Conservation (phyloP, 2,797 vertebrate genomes). For the Myripristis murdjan region DNA sequence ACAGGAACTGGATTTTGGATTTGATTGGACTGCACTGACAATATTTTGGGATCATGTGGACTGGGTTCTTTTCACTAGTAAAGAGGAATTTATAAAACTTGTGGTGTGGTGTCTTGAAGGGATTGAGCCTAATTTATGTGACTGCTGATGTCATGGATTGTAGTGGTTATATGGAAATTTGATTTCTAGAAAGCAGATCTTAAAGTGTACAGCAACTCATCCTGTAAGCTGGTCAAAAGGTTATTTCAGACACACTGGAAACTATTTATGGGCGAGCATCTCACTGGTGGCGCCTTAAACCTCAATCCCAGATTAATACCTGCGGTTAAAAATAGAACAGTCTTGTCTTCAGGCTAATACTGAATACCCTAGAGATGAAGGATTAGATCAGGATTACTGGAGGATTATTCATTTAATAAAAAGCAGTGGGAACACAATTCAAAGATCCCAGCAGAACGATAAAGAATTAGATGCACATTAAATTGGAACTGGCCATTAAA, state of each 20-base stretch:
- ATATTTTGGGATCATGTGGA: slow-evolving; percentile 65
- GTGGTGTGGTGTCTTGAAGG: slow-evolving; percentile 33
- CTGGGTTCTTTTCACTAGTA: slow-evolving; percentile 81
- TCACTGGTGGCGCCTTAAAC: slow-evolving; percentile 72
- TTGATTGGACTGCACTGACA: slow-evolving; percentile 79
- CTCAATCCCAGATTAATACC: slow-evolving; percentile 84
- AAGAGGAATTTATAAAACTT: slow-evolving; percentile 80
- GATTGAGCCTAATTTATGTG: not conserved
- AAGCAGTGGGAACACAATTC: slow-evolving; percentile 48
- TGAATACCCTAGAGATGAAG: slow-evolving; percentile 57
- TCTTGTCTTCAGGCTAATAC: slow-evolving; percentile 70
- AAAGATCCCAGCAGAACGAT: slow-evolving; percentile 48
- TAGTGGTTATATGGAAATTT: not conserved
- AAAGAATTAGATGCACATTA: slow-evolving; percentile 6
- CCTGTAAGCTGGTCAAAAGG: slow-evolving; percentile 4
- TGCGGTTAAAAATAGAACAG: slow-evolving; percentile 80
- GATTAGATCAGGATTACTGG: slow-evolving; percentile 71
- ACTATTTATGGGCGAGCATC: slow-evolving; percentile 67
- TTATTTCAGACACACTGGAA: slow-evolving; percentile 53
- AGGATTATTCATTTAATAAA: slow-evolving; percentile 73
- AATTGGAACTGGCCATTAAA: slow-evolving; percentile 41
- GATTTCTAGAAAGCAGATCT: not conserved
- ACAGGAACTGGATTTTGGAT: slow-evolving; percentile 56
- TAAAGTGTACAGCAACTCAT: slow-evolving; percentile 28
- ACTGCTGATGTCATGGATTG: not conserved